Percentiles rank a stretch among this genome's conserved stretches.
phyloP scores from a whole-genome alignment of 2,888 invertebrate genomes.

The Anodontia alba region DNA sequence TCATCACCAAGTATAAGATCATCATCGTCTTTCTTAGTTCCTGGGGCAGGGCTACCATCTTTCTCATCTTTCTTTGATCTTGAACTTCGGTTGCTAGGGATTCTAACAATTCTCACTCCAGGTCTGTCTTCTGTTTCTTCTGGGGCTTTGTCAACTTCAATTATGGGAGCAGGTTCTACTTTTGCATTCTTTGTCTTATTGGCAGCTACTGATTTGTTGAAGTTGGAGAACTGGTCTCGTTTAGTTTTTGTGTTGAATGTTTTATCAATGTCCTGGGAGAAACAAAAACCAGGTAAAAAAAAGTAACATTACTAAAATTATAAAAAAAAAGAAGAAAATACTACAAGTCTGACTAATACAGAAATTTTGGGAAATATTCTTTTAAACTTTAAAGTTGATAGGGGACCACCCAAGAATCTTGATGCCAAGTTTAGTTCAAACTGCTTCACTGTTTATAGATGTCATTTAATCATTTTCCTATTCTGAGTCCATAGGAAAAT shows the following conservation, averaged over 20 bases:
- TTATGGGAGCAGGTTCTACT: slow-evolving; percentile 25
- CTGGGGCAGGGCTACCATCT: slow-evolving; percentile 19
- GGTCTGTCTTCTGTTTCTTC: slow-evolving; percentile 31
- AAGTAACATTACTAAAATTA: too few relatives aligned
- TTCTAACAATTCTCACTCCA: slow-evolving; percentile 32
- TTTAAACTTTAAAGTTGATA: too few relatives aligned
- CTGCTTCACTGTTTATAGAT: too few relatives aligned
- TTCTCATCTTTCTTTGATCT: slow-evolving; percentile 27
- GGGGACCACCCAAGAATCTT: too few relatives aligned
- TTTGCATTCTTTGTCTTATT: slow-evolving; percentile 24
- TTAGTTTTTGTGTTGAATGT: slow-evolving; percentile 72
- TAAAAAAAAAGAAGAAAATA: too few relatives aligned
- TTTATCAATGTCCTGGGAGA: slow-evolving; percentile 53
- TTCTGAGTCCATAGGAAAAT: too few relatives aligned
- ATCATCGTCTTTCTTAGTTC: slow-evolving; percentile 52
- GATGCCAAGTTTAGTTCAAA: too few relatives aligned
- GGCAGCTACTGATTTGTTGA: slow-evolving; percentile 56
- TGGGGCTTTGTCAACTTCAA: slow-evolving; percentile 22
- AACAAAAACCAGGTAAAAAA: not conserved
- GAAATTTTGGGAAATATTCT: too few relatives aligned
- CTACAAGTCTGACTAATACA: too few relatives aligned
- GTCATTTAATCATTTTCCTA: too few relatives aligned
- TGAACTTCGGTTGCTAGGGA: slow-evolving; percentile 25
- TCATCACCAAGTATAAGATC: slow-evolving; percentile 72
- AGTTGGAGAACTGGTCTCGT: slow-evolving; percentile 69